Evolutionary conservation across 1,140 invertebrate species (phyloP), one percentile per base, ranked within the genome.

Genomic region (Lucilia cuprina): DNA sequence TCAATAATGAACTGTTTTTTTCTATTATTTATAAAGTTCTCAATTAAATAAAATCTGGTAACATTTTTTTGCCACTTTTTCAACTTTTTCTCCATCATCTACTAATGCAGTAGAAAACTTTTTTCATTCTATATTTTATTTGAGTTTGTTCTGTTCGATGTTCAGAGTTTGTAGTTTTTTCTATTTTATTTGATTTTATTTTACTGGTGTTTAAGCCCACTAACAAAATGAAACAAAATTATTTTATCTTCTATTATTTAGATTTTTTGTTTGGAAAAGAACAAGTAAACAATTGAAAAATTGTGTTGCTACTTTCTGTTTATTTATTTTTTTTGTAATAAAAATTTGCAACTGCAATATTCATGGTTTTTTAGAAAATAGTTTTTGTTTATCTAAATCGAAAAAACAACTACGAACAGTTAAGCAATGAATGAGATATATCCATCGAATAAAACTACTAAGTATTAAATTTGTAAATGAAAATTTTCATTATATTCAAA

Each of bases 191-290:
- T 70, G 19, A 70, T 9, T 70, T 70, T 25, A 70, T 25, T 70
- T 70, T 70, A 70, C 65, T 70, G 65, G 65, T 21, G 65, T 70
- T 70, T 70, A 70, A 70, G 19, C 19, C 65, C 65, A 21, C 65
- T 70, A 70, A 70, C 19, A 21, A 70, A 70, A 70, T 3, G 65
- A 70, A 55, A 70, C n/a, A 21, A 70, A 21, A 25, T 21, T 21
- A 55, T 70, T 70, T 21, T 70, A 70, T 70, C 65, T 70, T 25
- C n/a, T 70, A 70, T 70, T 70, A 70, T 70, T 70, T 70, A 70
- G n/a, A 70, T 70, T 70, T 70, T 10, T 70, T 70, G 8, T 60
- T 60, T 21, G 4, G n/a, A 65, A 65, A 17, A n/a, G 60, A 5
- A 65, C 60, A 65, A 25, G 65, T 70, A 65, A 19, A 17, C n/a